Conservation (phyloP, 1,140 invertebrate species). For the Alviniconcha marisindica region DNA sequence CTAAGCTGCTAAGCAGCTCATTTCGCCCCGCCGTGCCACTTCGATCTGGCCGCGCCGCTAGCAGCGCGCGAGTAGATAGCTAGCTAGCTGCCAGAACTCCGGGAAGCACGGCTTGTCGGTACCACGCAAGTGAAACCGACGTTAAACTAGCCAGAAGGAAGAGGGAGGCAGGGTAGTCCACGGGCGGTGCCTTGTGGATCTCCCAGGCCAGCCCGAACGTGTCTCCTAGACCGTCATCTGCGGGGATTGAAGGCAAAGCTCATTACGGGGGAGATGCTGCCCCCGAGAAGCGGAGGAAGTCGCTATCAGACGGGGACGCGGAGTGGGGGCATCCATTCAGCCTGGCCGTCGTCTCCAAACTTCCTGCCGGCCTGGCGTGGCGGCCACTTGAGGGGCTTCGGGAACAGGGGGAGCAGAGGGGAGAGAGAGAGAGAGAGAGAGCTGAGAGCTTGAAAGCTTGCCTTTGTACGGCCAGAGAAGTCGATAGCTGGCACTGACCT, state of each 20-base stretch:
- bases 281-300: not conserved
- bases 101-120: too few relatives aligned
- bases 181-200: too few relatives aligned
- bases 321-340: conserved; percentile 1
- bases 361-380: conserved; percentile 3
- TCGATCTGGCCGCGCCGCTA: not conserved
- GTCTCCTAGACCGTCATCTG: not conserved
- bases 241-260: not conserved
- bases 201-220: too few relatives aligned
- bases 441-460: conserved; percentile 14
- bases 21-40: not conserved
- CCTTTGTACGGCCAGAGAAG: conserved; percentile 18
- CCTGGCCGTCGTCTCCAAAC: conserved; percentile 22
- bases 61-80: too few relatives aligned
- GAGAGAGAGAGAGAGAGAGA: not conserved
- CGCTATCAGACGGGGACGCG: not conserved
- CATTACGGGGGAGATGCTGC: not conserved
- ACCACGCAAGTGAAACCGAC: too few relatives aligned
- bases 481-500: conserved; percentile 33
- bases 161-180: too few relatives aligned
- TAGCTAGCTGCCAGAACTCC: too few relatives aligned
- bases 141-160: too few relatives aligned
- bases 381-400: conserved; percentile 25
- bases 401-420: not conserved
- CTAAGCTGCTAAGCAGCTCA: not conserved